Evolutionary conservation across 2,888 invertebrate species (phyloP), one percentile per base, ranked within the genome.

Genomic region (Vesta saturnalis): DNA sequence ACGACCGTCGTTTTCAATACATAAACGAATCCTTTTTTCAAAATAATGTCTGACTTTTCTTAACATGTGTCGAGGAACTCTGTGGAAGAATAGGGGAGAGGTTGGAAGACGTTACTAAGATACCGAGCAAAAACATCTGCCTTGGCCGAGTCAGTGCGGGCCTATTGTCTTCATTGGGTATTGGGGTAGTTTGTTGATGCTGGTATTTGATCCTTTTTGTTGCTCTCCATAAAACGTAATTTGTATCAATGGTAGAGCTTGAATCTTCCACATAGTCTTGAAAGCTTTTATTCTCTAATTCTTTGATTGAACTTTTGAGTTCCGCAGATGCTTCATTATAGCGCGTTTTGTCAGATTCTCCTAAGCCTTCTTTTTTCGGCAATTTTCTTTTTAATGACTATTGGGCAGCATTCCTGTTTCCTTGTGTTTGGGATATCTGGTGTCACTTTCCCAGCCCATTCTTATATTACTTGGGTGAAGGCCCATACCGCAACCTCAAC

Each of bases 401-500:
- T 49, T 22, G 52, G 52, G 16, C 52, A 59, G 47, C 35, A 39
- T 49, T 49, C 30, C 6, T 52, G 10, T 60, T 23, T 19, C 30
- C 30, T 30, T n/a, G n/a, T 60, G 18, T 2, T 10, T 3, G 49
- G 23, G 16, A 49, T 61, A 35, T 35, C 15, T 0, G 39, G 35
- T 22, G 52, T 19, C 1, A 49, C 47, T 60, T 49, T 49, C 23
- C 49, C 23, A 16, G 46, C 46, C 5, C n/a, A 1, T 59, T 59
- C 47, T 16, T 59, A n/a, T 2, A 59, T 46, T 21, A 60, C 12
- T 14, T 16, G 3, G 54, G 61, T 52, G 16, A 60, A 12, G 16
- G 47, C 23, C 3, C 14, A 3, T 52, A 52, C 43, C 10, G 65
- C 74, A 15, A 49, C 59, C 1, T 74, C 70, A 12, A 74, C 68